Conservation (phyloP, 2,113 vertebrate species). For the Catagonus wagneri region DNA sequence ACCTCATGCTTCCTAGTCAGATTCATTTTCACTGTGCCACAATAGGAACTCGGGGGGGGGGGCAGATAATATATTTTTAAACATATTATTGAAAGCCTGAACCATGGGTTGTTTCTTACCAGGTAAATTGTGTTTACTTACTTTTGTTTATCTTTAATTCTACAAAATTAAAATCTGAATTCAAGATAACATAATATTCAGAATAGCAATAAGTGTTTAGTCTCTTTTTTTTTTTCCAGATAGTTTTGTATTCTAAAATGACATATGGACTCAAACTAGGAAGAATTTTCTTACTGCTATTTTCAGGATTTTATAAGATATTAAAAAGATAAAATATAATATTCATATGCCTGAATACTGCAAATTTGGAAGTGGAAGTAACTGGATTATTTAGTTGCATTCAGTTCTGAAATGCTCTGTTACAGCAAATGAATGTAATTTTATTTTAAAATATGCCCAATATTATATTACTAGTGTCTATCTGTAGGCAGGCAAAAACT, state of each 20-base stretch:
- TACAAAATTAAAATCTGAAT: not conserved
- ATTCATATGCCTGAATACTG: not conserved
- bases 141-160: not conserved
- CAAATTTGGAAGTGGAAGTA: not conserved
- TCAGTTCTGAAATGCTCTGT: not conserved
- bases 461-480: not conserved
- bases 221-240: not conserved
- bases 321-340: not conserved
- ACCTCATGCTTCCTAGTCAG: no score
- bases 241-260: not conserved
- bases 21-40: no score
- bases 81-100: not conserved
- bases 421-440: not conserved
- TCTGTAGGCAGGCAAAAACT: not conserved
- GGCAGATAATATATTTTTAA: not conserved
- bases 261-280: not conserved
- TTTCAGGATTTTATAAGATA: not conserved
- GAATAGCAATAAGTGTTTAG: not conserved
- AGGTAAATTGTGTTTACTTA: not conserved
- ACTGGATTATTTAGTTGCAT: not conserved
- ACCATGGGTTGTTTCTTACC: not conserved
- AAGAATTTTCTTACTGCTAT: not conserved
- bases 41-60: no score
- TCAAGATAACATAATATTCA: not conserved
- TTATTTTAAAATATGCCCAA: not conserved